Conservation (phyloP, 1,140 invertebrate genomes). For the Acromyrmex heyeri region DNA sequence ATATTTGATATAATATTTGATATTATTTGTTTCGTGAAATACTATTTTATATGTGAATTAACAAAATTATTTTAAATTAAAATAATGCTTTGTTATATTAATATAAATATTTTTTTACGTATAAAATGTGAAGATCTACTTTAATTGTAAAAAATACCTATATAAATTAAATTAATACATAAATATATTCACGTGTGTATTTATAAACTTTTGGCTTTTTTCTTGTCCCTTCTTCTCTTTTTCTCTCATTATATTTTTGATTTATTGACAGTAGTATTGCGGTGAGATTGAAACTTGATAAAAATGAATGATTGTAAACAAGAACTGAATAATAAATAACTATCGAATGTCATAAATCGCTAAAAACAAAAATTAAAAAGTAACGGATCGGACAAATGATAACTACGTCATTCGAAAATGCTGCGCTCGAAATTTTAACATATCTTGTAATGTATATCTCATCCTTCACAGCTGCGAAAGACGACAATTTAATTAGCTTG, state of each 20-base stretch:
- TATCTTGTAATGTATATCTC: slow-evolving; percentile 45
- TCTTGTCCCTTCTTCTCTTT: neutral
- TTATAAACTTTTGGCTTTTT: neutral
- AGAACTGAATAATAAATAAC: neutral
- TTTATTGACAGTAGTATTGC: neutral
- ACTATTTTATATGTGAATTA: no score
- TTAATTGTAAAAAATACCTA: neutral
- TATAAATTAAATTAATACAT: neutral
- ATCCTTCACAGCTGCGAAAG: neutral
- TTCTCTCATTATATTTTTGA: neutral
- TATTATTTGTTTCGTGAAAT: no score
- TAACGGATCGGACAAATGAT: neutral
- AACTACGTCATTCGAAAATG: neutral
- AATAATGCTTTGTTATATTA: no score
- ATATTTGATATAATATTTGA: no score
- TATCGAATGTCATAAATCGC: neutral
- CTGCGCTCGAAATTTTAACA: slow-evolving; percentile 19
- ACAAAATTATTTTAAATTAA: no score
- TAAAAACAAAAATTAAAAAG: neutral
- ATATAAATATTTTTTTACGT: no score
- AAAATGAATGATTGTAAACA: neutral
- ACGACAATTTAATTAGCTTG: slow-evolving; percentile 31
- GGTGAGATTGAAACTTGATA: neutral
- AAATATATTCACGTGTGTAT: neutral
- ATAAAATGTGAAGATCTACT: neutral